Base-by-base conservation (phyloP, 2,113 vertebrate species). In the Ictalurus furcatus region DNA sequence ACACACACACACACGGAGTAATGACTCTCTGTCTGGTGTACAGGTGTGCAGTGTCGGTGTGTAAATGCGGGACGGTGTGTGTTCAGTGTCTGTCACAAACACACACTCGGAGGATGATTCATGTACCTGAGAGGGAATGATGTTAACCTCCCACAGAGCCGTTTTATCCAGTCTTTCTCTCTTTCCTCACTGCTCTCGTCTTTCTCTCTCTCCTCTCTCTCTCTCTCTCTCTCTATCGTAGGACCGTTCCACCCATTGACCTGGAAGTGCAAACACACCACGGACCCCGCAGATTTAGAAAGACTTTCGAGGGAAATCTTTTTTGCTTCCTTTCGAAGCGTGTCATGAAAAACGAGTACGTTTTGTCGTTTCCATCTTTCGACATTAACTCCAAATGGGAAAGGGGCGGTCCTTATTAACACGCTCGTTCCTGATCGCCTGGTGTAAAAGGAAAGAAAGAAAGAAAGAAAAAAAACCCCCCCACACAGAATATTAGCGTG, bases 101-200 rank as follows among this genome's bases (percentile, higher is more conserved):
- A 59, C n/a, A 81, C 56, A 83, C 54, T 80, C 28, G 40, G 52
- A 86, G 84, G 40, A 58, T 90, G 84, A 88, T 88, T 79, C 84
- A 78, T 90, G 56, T 54, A 58, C 74, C 61, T 44, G 28, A 78
- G 14, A 52, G 52, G 12, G 71, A 21, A 84, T 87, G 63, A 85
- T 83, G 80, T 85, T 78, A 85, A 61, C 81, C 71, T 56, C 80
- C 85, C 12, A 52, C 87, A 28, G 85, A 79, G 76, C 14, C 1
- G 28, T 19, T 73, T 52, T 59, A 78, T 58, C 83, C 48, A 34
- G 12, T 67, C 69, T 63, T 40, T 65, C 58, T 9, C 58, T n/a
- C 23, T 28, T 23, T n/a, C 23, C 12, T 58, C 40, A 2, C 71
- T 37, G 14, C 30, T 80, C 37, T n/a, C 21, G 6, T 67, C 86